phyloP scores from a whole-genome alignment of 1,140 invertebrate species.

The Steinernema feltiae region DNA sequence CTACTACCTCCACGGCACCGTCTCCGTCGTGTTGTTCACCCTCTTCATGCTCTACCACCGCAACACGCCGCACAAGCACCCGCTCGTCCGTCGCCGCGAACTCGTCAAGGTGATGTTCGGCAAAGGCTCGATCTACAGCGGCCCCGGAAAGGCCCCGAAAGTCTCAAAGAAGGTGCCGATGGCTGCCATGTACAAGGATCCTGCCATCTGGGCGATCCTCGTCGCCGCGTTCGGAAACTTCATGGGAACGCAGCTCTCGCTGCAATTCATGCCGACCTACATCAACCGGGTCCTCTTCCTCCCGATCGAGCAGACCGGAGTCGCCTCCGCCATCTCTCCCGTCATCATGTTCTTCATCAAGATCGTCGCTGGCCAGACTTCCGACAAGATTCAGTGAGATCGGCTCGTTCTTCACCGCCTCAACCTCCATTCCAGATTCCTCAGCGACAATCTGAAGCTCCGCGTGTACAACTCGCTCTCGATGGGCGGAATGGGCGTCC shows the following conservation, averaged over 20 bases:
- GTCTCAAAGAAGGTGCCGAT: constrained; percentile 40
- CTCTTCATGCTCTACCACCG: constrained; percentile 48
- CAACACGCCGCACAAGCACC: constrained; percentile 40
- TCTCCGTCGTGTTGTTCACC: constrained; percentile 44
- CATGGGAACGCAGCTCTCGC: constrained; percentile 39
- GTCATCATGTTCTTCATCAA: constrained; percentile 53
- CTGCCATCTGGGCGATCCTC: constrained; percentile 47
- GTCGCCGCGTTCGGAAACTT: constrained; percentile 46
- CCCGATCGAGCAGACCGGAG: constrained; percentile 45
- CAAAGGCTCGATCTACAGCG: constrained; percentile 33
- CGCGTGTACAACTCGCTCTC: constrained; percentile 45
- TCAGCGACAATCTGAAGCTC: constrained; percentile 36
- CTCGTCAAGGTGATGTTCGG: constrained; percentile 15
- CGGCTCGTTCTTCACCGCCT: too few relatives aligned
- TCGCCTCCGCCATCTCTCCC: constrained; percentile 41
- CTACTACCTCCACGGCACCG: constrained; percentile 43
- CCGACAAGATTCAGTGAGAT: constrained; percentile 34
- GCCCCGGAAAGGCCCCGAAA: constrained; percentile 31
- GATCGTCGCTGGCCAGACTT: constrained; percentile 41
- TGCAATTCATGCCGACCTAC: constrained; percentile 37
- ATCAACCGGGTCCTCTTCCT: constrained; percentile 43
- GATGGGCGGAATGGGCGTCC: constrained; percentile 42
- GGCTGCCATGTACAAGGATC: constrained; percentile 28
- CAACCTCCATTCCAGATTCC: constrained; percentile 22
- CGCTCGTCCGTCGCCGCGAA: constrained; percentile 26